Evolutionary conservation across 23 tunicate genomes (phyloP), one percentile per base, ranked within the genome.

Genomic region (Ciona savignyi): DNA sequence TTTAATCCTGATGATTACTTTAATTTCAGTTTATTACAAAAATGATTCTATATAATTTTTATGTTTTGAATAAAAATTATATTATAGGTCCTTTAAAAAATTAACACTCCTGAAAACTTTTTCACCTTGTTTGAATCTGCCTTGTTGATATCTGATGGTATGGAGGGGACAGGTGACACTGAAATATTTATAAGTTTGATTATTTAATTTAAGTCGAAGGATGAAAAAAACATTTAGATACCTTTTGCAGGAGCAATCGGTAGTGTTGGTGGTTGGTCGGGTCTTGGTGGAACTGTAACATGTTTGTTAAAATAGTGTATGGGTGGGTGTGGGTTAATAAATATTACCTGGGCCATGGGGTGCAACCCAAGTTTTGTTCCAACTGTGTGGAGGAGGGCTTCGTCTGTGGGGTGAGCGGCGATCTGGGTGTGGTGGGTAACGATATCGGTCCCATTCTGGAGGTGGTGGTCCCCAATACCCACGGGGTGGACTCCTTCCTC

Each of bases 381-480:
- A 15, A 42, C 56, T 42, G 15, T 63, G 68, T 4, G 77, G 72
- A n/a, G 77, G 78, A 21, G 79, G 83, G 25, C 70, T 80, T 74
- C 81, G 76, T 23, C 83, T 42, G 31, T 82, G 86, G 1, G 93
- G 85, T 27, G 85, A 80, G 30, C 85, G 74, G 4, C 78, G 79
- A 0, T 60, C 51, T 35, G 73, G 71, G 4, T 70, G 83, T 30
- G 75, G 74, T 34, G 78, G 78, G 6, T 73, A 56, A 48, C 83
- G 76, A 70, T 87, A 81, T 34, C 95, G 67, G 74, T 86, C 93
- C 93, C 85, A 79, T 26, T 86, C 93, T 26, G 95, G 79, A 64
- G 80, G 87, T 25, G 87, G 87, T 20, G 86, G 86, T 6, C 73
- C 66, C 77, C 86, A 75, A 9, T 29, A 60, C 2, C 80, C 74